Conservation (phyloP, 2,888 invertebrate species). For the Rhagonycha lutea region DNA sequence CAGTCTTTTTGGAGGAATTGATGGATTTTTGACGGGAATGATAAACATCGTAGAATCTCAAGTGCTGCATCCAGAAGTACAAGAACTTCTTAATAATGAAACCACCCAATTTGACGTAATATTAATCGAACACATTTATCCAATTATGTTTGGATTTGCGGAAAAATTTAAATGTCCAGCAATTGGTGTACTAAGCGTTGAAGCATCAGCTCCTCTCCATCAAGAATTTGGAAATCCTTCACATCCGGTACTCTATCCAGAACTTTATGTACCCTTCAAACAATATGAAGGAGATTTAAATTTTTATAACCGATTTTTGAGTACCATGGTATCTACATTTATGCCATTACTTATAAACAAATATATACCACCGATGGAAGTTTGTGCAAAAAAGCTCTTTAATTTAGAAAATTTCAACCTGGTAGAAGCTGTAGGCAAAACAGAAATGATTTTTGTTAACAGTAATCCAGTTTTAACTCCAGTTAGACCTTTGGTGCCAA, state of each 20-base stretch:
- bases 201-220: neutral
- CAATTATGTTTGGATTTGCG: slow-evolving; percentile 41
- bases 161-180: slow-evolving; percentile 47
- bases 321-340: neutral
- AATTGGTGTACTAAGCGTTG: slow-evolving; percentile 38
- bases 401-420: neutral
- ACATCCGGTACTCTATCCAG: neutral
- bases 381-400: slow-evolving; percentile 3
- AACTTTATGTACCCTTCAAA: slow-evolving; percentile 19
- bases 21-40: slow-evolving; percentile 5
- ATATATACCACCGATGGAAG: neutral
- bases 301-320: neutral
- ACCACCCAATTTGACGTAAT: slow-evolving; percentile 46
- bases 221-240: neutral
- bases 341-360: neutral
- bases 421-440: slow-evolving; percentile 6
- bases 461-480: slow-evolving; percentile 27
- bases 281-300: neutral
- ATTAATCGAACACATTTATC: slow-evolving; percentile 44
- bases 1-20: neutral
- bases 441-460: slow-evolving; percentile 26
- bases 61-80: slow-evolving; percentile 39
- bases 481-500: slow-evolving; percentile 24
- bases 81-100: slow-evolving; percentile 42
- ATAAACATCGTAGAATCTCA: neutral